Conservation (phyloP, 2,888 invertebrate genomes). For the Leucophenga montana region DNA sequence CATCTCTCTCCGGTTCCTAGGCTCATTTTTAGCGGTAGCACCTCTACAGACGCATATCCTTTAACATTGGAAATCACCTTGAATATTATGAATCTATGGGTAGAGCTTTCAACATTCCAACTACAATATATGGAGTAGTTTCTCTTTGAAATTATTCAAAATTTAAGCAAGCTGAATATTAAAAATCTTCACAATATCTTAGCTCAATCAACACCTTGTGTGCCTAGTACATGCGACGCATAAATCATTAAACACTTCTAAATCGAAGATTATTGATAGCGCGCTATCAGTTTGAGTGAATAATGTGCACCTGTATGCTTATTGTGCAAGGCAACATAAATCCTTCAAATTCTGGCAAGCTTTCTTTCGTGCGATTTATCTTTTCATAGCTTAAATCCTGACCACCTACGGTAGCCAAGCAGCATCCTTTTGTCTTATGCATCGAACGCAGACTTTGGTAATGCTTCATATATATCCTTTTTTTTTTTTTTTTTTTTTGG, state of each 20-base stretch:
- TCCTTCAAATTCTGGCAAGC: conserved; percentile 16
- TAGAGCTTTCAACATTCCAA: too few species aligned
- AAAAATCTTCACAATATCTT: neutral
- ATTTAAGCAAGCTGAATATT: neutral
- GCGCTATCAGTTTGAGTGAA: conserved; percentile 17
- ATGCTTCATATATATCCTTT: neutral
- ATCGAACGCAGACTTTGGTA: neutral
- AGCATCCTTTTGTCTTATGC: conserved; percentile 18
- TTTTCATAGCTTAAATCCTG: neutral
- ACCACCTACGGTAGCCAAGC: neutral
- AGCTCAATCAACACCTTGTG: neutral
- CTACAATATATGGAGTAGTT: too few species aligned
- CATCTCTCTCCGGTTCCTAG: too few species aligned
- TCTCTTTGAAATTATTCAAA: neutral
- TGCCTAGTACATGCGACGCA: neutral
- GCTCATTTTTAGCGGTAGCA: too few species aligned
- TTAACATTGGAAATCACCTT: too few species aligned
- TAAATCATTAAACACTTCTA: conserved; percentile 11
- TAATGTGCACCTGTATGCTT: conserved; percentile 11
- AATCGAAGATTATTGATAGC: conserved; percentile 17
- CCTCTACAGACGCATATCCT: too few species aligned
- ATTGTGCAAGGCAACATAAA: conserved; percentile 19
- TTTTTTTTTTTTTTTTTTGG: conserved; percentile 4
- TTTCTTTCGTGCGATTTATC: neutral
- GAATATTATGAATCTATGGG: too few species aligned